These are phyloP conservation scores for Drosophila aldrichi DNA, from an alignment of 2,888 invertebrate species.

Conservation along the genomic window DNA sequence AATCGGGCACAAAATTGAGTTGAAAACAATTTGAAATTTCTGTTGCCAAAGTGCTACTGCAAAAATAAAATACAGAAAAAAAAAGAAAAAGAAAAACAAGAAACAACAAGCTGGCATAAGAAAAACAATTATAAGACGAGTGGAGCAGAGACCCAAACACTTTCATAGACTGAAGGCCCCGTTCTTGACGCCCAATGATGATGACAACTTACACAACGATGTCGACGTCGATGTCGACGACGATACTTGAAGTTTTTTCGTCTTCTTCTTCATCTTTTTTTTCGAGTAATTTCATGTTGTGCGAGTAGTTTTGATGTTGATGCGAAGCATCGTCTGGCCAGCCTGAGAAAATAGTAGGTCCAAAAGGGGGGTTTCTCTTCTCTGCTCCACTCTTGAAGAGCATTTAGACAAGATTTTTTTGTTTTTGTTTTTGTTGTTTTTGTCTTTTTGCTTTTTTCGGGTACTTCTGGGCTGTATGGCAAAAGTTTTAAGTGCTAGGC, in stretches of 20 bases:
- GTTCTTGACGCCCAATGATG: constrained; percentile 52
- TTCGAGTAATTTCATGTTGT: constrained; percentile 74
- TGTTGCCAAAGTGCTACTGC: constrained; percentile 44
- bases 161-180: constrained; percentile 46
- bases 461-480: constrained; percentile 28
- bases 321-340: constrained; percentile 45
- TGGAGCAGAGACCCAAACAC: constrained; percentile 34
- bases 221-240: constrained; percentile 27
- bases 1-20: constrained; percentile 72
- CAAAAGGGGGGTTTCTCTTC: not conserved
- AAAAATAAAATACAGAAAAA: constrained; percentile 1
- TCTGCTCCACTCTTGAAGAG: constrained; percentile 32
- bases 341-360: constrained; percentile 59
- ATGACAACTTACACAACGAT: constrained; percentile 62
- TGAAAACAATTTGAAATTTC: constrained; percentile 71
- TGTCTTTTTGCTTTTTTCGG: constrained; percentile 8
- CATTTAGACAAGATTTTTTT: constrained; percentile 42
- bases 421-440: constrained; percentile 1
- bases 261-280: not conserved
- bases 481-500: constrained; percentile 42
- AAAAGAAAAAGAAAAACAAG: no score
- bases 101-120: constrained; percentile 1
- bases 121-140: constrained; percentile 28
- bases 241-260: constrained; percentile 51
- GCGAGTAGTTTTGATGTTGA: constrained; percentile 71